Evolutionary conservation across 2,113 vertebrate genomes (phyloP).

Genomic region (Tringa solitaria): DNA sequence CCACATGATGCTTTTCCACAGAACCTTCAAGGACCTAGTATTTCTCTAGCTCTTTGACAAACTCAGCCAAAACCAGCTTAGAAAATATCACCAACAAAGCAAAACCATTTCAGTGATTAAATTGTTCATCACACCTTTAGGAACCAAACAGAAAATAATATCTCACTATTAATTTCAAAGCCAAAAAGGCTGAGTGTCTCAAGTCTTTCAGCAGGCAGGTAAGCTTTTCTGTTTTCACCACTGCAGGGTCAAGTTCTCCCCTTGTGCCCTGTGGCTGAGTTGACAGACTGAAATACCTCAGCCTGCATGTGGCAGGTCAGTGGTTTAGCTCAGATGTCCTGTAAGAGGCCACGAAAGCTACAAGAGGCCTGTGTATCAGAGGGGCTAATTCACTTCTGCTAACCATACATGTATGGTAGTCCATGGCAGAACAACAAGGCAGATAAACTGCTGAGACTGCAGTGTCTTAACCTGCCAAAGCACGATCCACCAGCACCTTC

Average conservation of each 20-base stretch:
- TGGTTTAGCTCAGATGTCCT: not conserved
- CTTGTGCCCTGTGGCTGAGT: not conserved
- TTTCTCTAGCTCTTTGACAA: not conserved
- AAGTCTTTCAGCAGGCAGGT: not conserved
- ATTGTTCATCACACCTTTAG: not conserved
- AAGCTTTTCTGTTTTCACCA: not conserved
- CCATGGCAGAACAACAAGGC: not conserved
- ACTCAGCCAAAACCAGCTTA: not conserved
- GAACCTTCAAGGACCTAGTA: not conserved
- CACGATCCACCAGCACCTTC: not conserved
- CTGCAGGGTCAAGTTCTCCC: not conserved
- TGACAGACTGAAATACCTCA: not conserved
- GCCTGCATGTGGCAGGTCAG: not conserved
- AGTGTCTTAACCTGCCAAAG: not conserved
- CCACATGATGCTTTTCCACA: not conserved
- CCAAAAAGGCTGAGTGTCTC: not conserved
- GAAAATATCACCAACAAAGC: not conserved
- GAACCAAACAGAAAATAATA: not conserved
- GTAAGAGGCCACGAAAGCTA: not conserved
- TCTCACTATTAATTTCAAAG: not conserved
- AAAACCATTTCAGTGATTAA: not conserved
- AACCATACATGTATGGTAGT: not conserved
- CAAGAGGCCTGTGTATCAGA: not conserved
- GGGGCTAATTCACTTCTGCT: not conserved
- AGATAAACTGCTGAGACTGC: not conserved